Conservation (phyloP, 2,113 vertebrate genomes). For the Gambusia affinis region DNA sequence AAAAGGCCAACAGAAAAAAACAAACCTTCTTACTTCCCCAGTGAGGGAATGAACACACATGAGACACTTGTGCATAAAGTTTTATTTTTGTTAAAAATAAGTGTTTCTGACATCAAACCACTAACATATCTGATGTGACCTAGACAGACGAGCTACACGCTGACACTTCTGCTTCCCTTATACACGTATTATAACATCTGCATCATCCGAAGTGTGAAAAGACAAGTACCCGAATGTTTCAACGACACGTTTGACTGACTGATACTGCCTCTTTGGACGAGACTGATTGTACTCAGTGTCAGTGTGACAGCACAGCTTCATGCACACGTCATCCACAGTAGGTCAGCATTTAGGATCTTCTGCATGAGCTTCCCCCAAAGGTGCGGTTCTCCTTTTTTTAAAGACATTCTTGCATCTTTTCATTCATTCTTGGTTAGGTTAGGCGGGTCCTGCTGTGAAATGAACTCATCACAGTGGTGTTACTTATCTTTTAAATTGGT, state of each 20-base stretch:
- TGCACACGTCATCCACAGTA: conserved; percentile 60
- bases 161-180: conserved; percentile 63
- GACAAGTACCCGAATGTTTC: conserved; percentile 38
- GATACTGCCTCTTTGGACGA: conserved; percentile 60
- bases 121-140: conserved; percentile 62
- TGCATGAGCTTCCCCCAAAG: conserved; percentile 49
- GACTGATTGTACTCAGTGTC: conserved; percentile 68
- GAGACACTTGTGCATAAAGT: conserved; percentile 71
- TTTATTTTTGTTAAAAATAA: conserved; percentile 78
- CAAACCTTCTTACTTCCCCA: too few species aligned
- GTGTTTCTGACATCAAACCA: conserved; percentile 68
- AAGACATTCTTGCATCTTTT: conserved; percentile 65
- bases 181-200: conserved; percentile 70
- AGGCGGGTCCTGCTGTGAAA: conserved; percentile 33
- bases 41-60: not conserved
- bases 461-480: conserved; percentile 56
- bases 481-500: conserved; percentile 40
- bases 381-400: conserved; percentile 41
- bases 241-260: conserved; percentile 34
- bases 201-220: conserved; percentile 59
- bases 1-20: too few species aligned
- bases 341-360: conserved; percentile 54
- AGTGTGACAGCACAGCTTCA: conserved; percentile 55
- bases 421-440: conserved; percentile 61
- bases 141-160: conserved; percentile 63